Evolutionary conservation across 1,140 invertebrate genomes (phyloP), one percentile per base, ranked within the genome.

Genomic region (Fopius arisanus): DNA sequence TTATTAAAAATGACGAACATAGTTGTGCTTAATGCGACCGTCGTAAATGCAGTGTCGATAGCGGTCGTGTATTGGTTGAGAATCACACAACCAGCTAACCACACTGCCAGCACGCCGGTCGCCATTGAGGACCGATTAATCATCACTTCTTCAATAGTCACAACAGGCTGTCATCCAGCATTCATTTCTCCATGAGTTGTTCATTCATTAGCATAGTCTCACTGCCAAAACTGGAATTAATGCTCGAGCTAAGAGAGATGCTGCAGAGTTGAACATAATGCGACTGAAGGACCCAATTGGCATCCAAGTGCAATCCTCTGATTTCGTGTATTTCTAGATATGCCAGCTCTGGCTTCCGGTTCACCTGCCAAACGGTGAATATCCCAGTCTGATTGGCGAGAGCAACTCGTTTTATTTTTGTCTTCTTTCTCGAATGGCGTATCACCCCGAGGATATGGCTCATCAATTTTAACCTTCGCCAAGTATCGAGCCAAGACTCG

Each of bases 81-180:
- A 77, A 83, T 85, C 88, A 93, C 92, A 96, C 96, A 97, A 97
- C 96, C 96, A 97, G 96, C 96, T 97, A 98, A 97, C 96, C 95
- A 97, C 96, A 97, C 96, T 97, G 96, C 96, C 96, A 97, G 90
- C 89, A 91, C 90, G 92, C 90, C 89, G 89, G 87, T 90, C 89
- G 86, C 88, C 29, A 67, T 51, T 69, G 41, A 51, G 26, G 43
- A 69, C 6, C 26, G 29, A 69, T 43, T 67, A 72, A 67, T 67
- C 23, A 48, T 28, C 29, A 67, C 21, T 43, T 54, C 43, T 40
- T 65, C 70, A 26, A 67, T 37, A 65, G 28, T 54, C 29, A 67
- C 40, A 28, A 29, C 31, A 62, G 19, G 33, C 33, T 37, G 33
- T 37, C 33, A 37, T 37, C 33, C 33, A 37, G 33, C 33, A 3